Conservation (phyloP, 35 echinoderm and acorn worm species). For the Eucidaris tribuloides region DNA sequence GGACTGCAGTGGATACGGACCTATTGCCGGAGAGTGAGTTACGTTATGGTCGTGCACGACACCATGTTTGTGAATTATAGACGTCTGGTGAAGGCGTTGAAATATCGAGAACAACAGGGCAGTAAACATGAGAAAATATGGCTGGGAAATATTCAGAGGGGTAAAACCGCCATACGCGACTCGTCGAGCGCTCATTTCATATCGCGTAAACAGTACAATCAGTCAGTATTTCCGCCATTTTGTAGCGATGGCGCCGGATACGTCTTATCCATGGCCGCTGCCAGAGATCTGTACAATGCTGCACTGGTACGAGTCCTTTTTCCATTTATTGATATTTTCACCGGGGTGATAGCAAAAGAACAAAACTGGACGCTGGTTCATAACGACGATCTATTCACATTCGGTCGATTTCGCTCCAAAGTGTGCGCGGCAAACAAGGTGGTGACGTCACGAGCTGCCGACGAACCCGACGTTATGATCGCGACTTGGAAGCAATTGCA, state of each 20-base stretch:
- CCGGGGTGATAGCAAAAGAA: neutral
- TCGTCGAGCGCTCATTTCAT: neutral
- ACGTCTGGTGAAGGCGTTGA: neutral
- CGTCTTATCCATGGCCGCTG: neutral
- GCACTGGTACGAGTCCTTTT: neutral
- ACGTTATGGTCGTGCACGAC: neutral
- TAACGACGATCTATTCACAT: neutral
- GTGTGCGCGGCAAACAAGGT: neutral
- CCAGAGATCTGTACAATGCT: neutral
- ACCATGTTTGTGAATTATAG: constrained; percentile 15
- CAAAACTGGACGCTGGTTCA: constrained; percentile 8
- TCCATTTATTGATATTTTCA: neutral
- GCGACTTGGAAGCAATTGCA: neutral
- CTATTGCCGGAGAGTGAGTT: neutral
- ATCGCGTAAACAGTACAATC: neutral
- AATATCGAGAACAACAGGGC: neutral
- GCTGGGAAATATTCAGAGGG: neutral
- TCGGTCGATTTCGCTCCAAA: neutral
- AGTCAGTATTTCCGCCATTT: neutral
- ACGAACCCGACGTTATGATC: neutral
- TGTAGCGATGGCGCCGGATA: neutral
- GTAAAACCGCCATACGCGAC: neutral
- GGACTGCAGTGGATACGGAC: neutral
- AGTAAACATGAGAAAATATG: neutral
- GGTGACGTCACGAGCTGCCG: neutral